phyloP scores from a whole-genome alignment of 2,888 invertebrate genomes.

The Girardia tigrina region DNA sequence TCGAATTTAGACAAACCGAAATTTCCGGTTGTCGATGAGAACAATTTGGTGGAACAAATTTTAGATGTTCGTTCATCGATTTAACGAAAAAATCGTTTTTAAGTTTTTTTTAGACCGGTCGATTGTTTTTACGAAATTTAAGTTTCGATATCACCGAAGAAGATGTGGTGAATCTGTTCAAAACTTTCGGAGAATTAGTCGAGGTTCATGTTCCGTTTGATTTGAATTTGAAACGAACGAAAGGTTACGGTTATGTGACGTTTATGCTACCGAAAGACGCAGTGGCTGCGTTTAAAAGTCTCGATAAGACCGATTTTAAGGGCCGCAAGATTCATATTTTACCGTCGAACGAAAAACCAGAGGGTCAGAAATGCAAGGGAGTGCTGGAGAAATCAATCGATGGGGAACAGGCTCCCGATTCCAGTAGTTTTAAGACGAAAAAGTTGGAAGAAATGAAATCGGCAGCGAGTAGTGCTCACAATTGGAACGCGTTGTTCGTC shows the following conservation, averaged over 20 bases:
- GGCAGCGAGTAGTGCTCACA: constrained; percentile 56
- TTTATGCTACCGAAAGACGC: constrained; percentile 90
- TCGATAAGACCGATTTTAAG: constrained; percentile 71
- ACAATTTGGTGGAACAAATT: not conserved
- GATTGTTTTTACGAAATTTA: constrained; percentile 78
- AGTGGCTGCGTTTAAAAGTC: constrained; percentile 66
- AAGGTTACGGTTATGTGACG: constrained; percentile 81
- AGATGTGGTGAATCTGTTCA: constrained; percentile 55
- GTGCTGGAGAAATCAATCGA: not conserved
- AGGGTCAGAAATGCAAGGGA: not conserved
- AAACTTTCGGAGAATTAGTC: not conserved
- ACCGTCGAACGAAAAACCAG: constrained; percentile 40
- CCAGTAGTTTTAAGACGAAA: not conserved
- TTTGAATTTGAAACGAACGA: constrained; percentile 51
- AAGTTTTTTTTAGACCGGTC: constrained; percentile 57
- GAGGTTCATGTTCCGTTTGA: constrained; percentile 28
- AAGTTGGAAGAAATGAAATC: constrained; percentile 24
- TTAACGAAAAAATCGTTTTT: not conserved
- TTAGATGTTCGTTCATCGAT: not conserved
- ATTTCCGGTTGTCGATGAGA: not conserved
- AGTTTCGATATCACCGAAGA: constrained; percentile 71
- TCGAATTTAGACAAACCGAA: not conserved
- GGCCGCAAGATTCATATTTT: constrained; percentile 40
- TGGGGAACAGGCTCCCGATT: not conserved
- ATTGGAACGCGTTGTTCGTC: constrained; percentile 89